Evolutionary conservation across 2,888 invertebrate genomes (phyloP).

Genomic region (Thelaira solivaga): DNA sequence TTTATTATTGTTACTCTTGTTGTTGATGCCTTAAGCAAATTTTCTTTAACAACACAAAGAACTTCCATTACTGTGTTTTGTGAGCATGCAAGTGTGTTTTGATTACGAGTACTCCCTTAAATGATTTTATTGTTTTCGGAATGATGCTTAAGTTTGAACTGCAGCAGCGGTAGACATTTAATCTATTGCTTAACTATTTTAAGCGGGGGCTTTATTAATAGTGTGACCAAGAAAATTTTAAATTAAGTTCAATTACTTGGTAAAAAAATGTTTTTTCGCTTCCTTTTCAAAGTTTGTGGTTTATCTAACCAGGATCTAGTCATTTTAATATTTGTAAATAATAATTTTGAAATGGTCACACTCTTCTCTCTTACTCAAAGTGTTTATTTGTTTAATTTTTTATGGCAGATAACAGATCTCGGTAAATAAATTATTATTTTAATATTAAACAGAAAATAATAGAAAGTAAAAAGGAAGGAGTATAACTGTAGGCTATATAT

Average conservation of each 20-base stretch:
- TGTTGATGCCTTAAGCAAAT: conserved; percentile 38
- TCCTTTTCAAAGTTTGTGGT: background rate
- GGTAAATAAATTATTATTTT: conserved; percentile 52
- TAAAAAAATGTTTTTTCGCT: no score
- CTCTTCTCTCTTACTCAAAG: no score
- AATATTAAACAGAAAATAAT: conserved; percentile 42
- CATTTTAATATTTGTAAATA: no score
- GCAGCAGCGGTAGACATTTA: conserved; percentile 5
- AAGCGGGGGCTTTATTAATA: no score
- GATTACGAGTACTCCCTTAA: background rate
- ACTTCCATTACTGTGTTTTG: background rate
- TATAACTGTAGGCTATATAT: background rate
- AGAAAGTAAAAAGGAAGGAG: conserved; percentile 5
- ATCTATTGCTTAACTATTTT: background rate
- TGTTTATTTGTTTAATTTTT: no score
- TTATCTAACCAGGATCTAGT: no score
- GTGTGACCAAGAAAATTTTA: no score
- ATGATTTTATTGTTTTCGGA: conserved; percentile 18
- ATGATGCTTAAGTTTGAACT: conserved; percentile 1
- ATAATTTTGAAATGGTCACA: no score
- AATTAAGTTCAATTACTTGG: no score
- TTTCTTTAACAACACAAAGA: conserved; percentile 44
- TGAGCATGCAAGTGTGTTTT: background rate
- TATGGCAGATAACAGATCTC: no score
- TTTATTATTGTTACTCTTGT: conserved; percentile 26